These are phyloP conservation scores for Amphipoea oculea DNA, from an alignment of 2,888 invertebrate genomes.

Conservation along the genomic window DNA sequence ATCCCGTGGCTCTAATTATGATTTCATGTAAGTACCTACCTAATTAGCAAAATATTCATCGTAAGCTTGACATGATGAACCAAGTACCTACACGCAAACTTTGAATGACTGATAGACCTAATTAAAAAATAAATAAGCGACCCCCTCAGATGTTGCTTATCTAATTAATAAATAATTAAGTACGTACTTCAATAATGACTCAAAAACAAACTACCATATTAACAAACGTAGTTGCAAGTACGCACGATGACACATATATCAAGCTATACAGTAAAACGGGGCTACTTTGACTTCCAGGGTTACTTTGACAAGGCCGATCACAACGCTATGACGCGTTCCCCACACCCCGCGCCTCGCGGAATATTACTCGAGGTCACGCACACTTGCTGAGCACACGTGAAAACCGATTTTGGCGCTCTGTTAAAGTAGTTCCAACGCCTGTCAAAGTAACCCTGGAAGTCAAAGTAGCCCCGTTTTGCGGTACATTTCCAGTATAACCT, in stretches of 20 bases:
- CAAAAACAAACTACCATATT: background rate
- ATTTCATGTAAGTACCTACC: background rate
- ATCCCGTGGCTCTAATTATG: slow-evolving; percentile 17
- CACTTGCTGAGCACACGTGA: too few relatives aligned
- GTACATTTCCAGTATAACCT: background rate
- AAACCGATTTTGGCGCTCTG: too few relatives aligned
- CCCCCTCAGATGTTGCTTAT: slow-evolving; percentile 42
- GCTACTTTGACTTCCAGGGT: too few relatives aligned
- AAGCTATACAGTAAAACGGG: too few relatives aligned
- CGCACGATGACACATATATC: background rate
- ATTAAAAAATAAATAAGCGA: slow-evolving; percentile 42
- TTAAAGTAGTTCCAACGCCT: too few relatives aligned
- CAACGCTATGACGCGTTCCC: too few relatives aligned
- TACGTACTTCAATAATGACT: slow-evolving; percentile 22
- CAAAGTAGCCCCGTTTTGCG: too few relatives aligned
- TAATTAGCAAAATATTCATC: slow-evolving; percentile 45
- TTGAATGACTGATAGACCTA: slow-evolving; percentile 48
- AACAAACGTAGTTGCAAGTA: background rate
- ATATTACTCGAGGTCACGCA: too few relatives aligned
- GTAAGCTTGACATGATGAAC: slow-evolving; percentile 30
- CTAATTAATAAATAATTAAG: slow-evolving; percentile 12
- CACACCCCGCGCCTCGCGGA: too few relatives aligned
- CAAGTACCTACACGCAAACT: slow-evolving; percentile 31
- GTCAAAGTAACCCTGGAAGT: too few relatives aligned
- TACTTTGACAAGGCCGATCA: too few relatives aligned